phyloP scores from a whole-genome alignment of 2,797 vertebrate genomes.

The Meda fulgida region DNA sequence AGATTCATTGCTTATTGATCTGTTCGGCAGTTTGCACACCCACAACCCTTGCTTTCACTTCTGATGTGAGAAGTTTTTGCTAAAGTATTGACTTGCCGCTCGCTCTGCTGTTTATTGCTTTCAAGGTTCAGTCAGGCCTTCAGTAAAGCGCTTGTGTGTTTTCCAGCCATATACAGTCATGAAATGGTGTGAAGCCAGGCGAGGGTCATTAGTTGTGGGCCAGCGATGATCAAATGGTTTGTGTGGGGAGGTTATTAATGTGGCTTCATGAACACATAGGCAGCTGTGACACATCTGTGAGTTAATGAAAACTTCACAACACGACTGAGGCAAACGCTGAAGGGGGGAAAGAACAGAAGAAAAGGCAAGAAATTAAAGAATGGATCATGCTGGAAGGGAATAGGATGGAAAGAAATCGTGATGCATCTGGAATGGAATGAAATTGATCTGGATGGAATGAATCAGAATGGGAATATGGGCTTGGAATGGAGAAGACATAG shows the following conservation, averaged over 20 bases:
- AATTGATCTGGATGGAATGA: conserved; percentile 28
- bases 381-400: conserved; percentile 18
- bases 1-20: neutral
- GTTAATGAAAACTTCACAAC: conserved; percentile 67
- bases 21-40: neutral
- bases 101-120: neutral
- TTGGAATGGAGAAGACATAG: no score
- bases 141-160: conserved; percentile 2
- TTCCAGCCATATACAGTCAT: conserved; percentile 19
- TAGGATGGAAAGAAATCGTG: neutral
- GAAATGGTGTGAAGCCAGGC: conserved; percentile 40
- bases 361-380: conserved; percentile 13
- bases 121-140: conserved; percentile 5
- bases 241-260: conserved; percentile 68
- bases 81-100: neutral
- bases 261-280: conserved; percentile 61
- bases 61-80: neutral
- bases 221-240: conserved; percentile 39
- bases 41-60: neutral
- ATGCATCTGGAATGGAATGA: conserved; percentile 14
- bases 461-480: neutral
- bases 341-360: conserved; percentile 6
- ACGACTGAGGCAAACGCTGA: conserved; percentile 6
- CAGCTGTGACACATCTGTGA: conserved; percentile 64
- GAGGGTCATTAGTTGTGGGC: conserved; percentile 43